Evolutionary conservation across 1,140 invertebrate genomes (phyloP), one percentile per base, ranked within the genome.

Genomic region (Micrasema longulum): DNA sequence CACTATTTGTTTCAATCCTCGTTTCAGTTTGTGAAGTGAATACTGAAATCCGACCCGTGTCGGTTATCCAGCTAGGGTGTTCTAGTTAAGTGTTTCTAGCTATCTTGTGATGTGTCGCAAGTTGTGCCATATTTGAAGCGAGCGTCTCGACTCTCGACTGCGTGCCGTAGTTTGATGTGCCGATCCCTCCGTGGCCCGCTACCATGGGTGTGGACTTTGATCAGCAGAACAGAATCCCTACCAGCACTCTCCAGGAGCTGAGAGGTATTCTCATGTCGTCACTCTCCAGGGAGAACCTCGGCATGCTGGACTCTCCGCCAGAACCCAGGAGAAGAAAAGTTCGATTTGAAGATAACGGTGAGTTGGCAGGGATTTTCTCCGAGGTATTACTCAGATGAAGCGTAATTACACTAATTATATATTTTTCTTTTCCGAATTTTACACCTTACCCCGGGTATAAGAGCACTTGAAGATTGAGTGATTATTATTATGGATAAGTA

Each of bases 221-320:
- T 60, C 84, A 83, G 81, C 82, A 85, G 69, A 79, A 83, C 52
- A 83, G 83, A 53, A 86, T 87, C 76, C 82, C 84, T 11, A 85
- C 82, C 76, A 83, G 82, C 77, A 86, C 85, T 62, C 81, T 89
- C 35, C 85, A 85, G 68, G 84, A 86, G 67, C 82, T 89, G 62
- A 79, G 88, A 41, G 88, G 87, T 14, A 88, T 89, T 71, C 81
- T 89, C n/a, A 84, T 89, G 73, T 85, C 84, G 52, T 88, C 88
- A 9, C 77, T 89, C 75, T 87, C 87, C 18, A 82, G 83, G 48
- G 88, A 89, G 79, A 89, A 89, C 77, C 81, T 89, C 36, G 84
- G 85, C 4, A 82, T 80, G 36, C 78, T 84, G 75, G 84, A 86
- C 76, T 78, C 84, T 0, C 78, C 80, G 14, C 41, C 79, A 47